Conservation (phyloP, 2,888 invertebrate species). For the Tanypteryx hageni region DNA sequence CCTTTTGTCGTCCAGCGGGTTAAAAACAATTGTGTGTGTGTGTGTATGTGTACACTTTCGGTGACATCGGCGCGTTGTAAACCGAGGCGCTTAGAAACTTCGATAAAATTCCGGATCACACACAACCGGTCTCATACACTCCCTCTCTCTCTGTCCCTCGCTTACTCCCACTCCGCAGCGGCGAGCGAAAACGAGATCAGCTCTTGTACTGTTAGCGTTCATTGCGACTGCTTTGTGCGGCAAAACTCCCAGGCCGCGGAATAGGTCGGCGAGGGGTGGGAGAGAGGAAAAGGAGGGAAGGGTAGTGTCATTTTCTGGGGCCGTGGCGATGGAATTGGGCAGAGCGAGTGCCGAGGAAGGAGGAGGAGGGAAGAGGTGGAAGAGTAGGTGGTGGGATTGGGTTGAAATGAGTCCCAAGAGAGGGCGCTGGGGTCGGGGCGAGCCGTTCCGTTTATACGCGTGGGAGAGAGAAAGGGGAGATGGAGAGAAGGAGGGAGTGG, state of each 20-base stretch:
- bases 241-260: slow-evolving; percentile 47
- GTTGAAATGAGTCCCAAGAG: slow-evolving; percentile 40
- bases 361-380: background rate
- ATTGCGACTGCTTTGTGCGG: slow-evolving; percentile 58
- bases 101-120: slow-evolving; percentile 61
- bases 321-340: slow-evolving; percentile 54
- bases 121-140: background rate
- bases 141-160: background rate
- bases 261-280: background rate
- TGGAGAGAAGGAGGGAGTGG: background rate
- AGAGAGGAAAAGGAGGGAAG: background rate
- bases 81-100: slow-evolving; percentile 34
- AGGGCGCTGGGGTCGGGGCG: background rate
- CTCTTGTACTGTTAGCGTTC: slow-evolving; percentile 59
- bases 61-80: slow-evolving; percentile 42
- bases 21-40: slow-evolving; percentile 62
- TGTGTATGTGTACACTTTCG: slow-evolving; percentile 46
- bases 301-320: slow-evolving; percentile 55
- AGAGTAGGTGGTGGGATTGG: background rate
- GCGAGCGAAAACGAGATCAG: slow-evolving; percentile 53
- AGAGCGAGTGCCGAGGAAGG: background rate
- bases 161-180: background rate
- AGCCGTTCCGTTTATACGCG: slow-evolving; percentile 54
- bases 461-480: background rate
- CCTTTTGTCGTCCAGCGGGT: slow-evolving; percentile 33